Percentiles rank a stretch among this genome's conserved stretches.
These are phyloP conservation scores for Rhabdophis nuchalis DNA, from an alignment of 2,797 vertebrate genomes.

Conservation along the genomic window DNA sequence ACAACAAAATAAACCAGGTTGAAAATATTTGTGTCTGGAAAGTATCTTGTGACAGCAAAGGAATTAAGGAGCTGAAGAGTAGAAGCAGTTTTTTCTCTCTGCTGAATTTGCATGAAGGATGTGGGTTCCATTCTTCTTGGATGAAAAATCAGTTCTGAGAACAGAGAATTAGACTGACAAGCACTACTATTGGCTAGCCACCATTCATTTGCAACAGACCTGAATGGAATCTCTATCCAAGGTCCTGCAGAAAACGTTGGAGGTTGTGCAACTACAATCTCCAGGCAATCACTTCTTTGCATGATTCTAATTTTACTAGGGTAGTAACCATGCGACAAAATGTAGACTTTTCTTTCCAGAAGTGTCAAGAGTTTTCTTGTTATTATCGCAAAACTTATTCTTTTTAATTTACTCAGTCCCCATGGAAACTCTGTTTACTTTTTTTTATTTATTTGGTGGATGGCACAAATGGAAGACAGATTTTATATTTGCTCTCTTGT, in stretches of 20 bases:
- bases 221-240: neutral
- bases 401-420: constrained; percentile 18
- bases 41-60: neutral
- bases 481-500: constrained; percentile 43
- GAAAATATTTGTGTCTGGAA: constrained; percentile 35
- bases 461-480: constrained; percentile 37
- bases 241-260: neutral
- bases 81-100: neutral
- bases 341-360: neutral
- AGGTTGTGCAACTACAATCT: neutral
- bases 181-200: neutral
- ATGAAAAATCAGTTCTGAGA: neutral
- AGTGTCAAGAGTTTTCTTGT: constrained; percentile 3
- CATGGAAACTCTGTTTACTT: constrained; percentile 28
- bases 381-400: neutral
- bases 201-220: neutral
- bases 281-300: neutral
- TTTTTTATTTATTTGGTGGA: constrained; percentile 34
- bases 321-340: neutral
- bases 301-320: neutral
- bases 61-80: constrained; percentile 11
- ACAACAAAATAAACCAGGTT: constrained; percentile 8
- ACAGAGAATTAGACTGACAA: neutral
- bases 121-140: neutral
- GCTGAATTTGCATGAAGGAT: neutral